A percentile compares a stretch with the other conserved stretches of the same genome.
Conservation (phyloP, 2,113 vertebrate species). For the Lampris incognitus region DNA sequence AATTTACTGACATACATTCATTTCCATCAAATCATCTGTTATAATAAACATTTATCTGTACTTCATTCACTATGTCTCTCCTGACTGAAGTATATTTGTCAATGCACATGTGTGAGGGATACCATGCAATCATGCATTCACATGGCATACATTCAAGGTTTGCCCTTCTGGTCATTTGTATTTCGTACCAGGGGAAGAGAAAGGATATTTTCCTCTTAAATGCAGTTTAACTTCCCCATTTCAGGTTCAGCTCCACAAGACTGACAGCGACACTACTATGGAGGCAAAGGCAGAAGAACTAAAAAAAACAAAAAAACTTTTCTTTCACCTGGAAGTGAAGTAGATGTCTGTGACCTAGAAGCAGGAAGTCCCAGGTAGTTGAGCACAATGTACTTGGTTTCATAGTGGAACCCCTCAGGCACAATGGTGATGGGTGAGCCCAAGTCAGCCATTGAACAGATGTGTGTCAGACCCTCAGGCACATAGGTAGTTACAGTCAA, state of each 20-base stretch:
- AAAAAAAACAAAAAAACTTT: not conserved
- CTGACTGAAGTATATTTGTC: too few relatives aligned
- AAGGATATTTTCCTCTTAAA: too few relatives aligned
- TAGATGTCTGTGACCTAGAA: constrained; percentile 68
- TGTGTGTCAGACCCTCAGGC: constrained; percentile 64
- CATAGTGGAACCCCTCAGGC: constrained; percentile 93
- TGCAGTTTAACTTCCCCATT: not conserved
- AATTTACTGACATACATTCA: too few relatives aligned
- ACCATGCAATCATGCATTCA: too few relatives aligned
- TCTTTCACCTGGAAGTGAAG: constrained; percentile 63
- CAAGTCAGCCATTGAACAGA: constrained; percentile 77
- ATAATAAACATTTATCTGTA: too few relatives aligned
- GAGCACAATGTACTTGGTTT: constrained; percentile 94
- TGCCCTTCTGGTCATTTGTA: too few relatives aligned
- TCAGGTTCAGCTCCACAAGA: not conserved
- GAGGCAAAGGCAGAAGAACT: not conserved
- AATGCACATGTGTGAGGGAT: too few relatives aligned
- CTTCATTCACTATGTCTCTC: too few relatives aligned
- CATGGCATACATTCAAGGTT: too few relatives aligned
- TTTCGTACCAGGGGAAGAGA: too few relatives aligned
- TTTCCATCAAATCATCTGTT: too few relatives aligned
- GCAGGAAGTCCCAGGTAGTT: constrained; percentile 89
- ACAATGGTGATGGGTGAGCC: constrained; percentile 74
- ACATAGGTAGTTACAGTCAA: constrained; percentile 65
- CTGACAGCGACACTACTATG: not conserved